A percentile compares a stretch with the other conserved stretches of the same genome.
Conservation (phyloP, 2,113 vertebrate species). For the Sceloporus undulatus region DNA sequence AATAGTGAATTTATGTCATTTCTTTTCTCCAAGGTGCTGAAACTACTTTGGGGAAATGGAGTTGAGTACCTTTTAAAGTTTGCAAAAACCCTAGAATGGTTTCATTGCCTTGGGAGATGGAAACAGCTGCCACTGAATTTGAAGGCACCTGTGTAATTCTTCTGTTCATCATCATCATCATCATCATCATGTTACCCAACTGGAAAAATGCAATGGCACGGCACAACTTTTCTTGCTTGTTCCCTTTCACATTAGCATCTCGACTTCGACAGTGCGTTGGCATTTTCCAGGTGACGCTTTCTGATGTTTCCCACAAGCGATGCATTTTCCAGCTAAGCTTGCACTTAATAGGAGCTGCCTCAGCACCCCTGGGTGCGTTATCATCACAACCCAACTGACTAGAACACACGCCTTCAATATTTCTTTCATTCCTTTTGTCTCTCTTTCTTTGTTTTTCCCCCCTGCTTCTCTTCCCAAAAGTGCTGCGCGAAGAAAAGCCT, state of each 20-base stretch:
- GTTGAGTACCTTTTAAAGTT: too few relatives aligned
- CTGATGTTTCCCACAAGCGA: not conserved
- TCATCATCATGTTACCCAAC: not conserved
- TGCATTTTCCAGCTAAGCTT: not conserved
- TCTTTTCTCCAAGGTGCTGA: too few relatives aligned
- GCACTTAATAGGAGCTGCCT: conserved; percentile 9
- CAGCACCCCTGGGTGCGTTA: conserved; percentile 2
- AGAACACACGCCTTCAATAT: not conserved
- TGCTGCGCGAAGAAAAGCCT: not conserved
- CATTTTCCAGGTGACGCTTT: not conserved
- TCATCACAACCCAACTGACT: not conserved
- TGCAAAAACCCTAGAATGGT: too few relatives aligned
- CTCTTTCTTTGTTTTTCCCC: too few relatives aligned
- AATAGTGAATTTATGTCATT: too few relatives aligned
- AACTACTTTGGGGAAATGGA: too few relatives aligned
- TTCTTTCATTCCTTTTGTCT: not conserved
- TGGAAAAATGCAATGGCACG: not conserved
- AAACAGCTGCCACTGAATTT: too few relatives aligned
- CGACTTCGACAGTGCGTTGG: not conserved
- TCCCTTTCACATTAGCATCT: not conserved
- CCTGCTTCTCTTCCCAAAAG: not conserved
- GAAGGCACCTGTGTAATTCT: too few relatives aligned
- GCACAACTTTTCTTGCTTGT: not conserved
- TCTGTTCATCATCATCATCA: not conserved
- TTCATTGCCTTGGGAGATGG: too few relatives aligned